Evolutionary conservation across 2,888 invertebrate species (phyloP), one percentile per base, ranked within the genome.

Genomic region (Eurois occulta): DNA sequence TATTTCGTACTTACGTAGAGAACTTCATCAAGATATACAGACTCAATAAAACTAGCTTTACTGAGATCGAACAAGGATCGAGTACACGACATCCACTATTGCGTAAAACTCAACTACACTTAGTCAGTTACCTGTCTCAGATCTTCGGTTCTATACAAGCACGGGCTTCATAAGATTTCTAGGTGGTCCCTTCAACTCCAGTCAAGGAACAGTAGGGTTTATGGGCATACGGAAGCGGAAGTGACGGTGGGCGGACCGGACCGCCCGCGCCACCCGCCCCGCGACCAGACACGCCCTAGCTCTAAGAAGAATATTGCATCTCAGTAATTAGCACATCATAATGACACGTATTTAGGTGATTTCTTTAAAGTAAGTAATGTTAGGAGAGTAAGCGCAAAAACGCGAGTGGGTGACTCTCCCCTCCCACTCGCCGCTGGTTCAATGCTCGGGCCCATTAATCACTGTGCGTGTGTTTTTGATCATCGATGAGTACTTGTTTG

Each of bases 201-300:
- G 60, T 80, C 65, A 73, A 82, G 86, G 88, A 88, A 84, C 86
- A 85, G 80, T 81, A 88, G 88, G 89, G 86, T 87, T 88, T 86
- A 89, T 86, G 90, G 90, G 88, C 88, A 93, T 91, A 91, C 94
- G 96, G 96, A 96, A 95, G 93, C 96, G 96, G 96, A 96, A 96
- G 95, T 95, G 91, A 93, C 91, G 91, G 96, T 96, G 95, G 96
- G 96, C 96, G 96, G 94, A 92, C 93, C 96, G 94, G 93, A 92
- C 95, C 94, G 95, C 94, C 94, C 91, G 94, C 89, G 91, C 94
- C 95, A 94, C 93, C 95, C 96, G 94, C 95, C 96, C 93, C 92
- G 93, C 84, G 81, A 89, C 92, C 94, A 91, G 96, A 96, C 96
- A 96, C 96, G 96, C 96, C 96, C 95, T 95, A 93, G 94, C 89